Conservation (phyloP, 2,113 vertebrate species). For the Eonycteris spelaea region DNA sequence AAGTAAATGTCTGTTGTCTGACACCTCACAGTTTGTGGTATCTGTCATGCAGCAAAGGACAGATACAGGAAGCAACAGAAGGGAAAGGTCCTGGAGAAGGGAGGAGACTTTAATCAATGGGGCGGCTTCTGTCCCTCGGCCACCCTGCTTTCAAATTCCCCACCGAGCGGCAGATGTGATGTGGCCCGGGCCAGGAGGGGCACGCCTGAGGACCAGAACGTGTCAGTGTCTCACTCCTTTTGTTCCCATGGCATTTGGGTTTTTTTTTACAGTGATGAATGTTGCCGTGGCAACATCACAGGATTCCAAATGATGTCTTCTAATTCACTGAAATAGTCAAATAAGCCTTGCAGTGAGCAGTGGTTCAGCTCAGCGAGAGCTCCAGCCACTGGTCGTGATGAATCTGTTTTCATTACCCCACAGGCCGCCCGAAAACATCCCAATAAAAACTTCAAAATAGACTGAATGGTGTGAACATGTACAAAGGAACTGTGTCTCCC, state of each 20-base stretch:
- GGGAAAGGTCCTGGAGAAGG: neutral
- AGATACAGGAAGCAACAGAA: neutral
- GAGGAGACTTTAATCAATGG: too few relatives aligned
- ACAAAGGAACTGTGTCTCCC: neutral
- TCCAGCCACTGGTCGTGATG: neutral
- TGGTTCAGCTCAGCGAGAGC: neutral
- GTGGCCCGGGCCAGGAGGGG: neutral
- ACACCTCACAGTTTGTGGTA: neutral
- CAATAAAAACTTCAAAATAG: constrained; percentile 38
- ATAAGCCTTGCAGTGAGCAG: constrained; percentile 37
- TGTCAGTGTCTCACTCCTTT: neutral
- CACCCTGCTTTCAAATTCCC: neutral
- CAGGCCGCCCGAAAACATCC: constrained; percentile 29
- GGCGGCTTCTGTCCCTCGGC: neutral
- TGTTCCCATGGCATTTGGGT: neutral
- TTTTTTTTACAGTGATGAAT: neutral
- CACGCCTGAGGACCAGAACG: neutral
- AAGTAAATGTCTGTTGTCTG: neutral
- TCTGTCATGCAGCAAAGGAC: neutral
- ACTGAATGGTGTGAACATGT: neutral
- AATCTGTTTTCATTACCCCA: constrained; percentile 32
- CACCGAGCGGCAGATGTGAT: neutral
- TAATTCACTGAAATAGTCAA: constrained; percentile 53
- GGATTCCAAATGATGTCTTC: constrained; percentile 45
- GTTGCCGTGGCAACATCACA: constrained; percentile 50